Evolutionary conservation across 2,113 vertebrate genomes (phyloP).

Genomic region (Dipodomys spectabilis): DNA sequence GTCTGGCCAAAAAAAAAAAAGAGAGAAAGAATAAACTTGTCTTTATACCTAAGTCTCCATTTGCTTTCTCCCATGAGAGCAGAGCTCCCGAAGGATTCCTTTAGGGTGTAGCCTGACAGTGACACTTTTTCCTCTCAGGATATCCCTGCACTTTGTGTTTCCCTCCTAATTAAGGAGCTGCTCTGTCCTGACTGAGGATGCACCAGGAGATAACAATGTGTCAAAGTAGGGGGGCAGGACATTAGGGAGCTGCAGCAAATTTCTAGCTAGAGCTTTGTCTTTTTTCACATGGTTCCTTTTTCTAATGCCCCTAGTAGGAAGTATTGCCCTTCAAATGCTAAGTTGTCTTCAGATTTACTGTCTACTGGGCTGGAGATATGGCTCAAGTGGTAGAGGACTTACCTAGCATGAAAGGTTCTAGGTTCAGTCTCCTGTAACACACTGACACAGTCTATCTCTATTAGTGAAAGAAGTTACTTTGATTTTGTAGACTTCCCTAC

Average conservation of each 20-base stretch:
- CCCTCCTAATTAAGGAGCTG: neutral
- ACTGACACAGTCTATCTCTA: neutral
- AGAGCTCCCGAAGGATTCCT: neutral
- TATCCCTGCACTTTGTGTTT: neutral
- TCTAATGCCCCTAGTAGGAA: neutral
- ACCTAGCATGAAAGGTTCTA: no score
- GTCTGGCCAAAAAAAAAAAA: neutral
- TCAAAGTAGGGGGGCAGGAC: neutral
- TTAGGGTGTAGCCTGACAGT: neutral
- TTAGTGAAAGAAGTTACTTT: constrained; percentile 41
- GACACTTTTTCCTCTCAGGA: neutral
- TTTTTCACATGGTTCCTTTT: neutral
- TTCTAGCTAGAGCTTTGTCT: neutral
- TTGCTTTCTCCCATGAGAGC: neutral
- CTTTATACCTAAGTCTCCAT: neutral
- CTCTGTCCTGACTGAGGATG: neutral
- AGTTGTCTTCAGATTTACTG: neutral
- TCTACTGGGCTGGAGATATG: no score
- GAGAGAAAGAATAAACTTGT: neutral
- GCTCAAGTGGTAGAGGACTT: no score
- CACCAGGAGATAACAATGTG: neutral
- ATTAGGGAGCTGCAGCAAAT: neutral
- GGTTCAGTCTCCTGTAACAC: no score
- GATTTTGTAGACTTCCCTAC: neutral
- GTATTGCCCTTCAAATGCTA: neutral